phyloP scores from a whole-genome alignment of 2,113 vertebrate species.

The Aldabrachelys gigantea region DNA sequence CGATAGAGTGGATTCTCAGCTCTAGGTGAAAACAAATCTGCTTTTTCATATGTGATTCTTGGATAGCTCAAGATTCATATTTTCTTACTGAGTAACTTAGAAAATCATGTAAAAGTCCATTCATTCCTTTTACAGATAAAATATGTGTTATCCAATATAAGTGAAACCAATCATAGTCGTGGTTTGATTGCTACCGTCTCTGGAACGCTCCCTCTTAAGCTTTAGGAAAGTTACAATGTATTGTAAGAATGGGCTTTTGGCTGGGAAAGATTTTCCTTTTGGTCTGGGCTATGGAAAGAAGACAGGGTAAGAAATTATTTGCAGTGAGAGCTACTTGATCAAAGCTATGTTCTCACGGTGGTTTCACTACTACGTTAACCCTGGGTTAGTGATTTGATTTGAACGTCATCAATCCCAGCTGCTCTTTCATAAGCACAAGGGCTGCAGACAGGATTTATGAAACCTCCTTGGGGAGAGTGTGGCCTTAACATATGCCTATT shows the following conservation, averaged over 20 bases:
- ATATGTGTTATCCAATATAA: background rate
- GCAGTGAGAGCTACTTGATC: background rate
- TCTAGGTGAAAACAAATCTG: background rate
- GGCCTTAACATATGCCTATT: rapidly evolving
- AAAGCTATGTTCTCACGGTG: background rate
- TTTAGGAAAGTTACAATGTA: background rate
- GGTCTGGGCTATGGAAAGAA: background rate
- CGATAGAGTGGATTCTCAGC: background rate
- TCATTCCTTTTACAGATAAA: background rate
- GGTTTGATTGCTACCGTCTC: background rate
- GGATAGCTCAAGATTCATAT: background rate
- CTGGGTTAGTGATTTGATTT: background rate
- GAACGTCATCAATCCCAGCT: background rate
- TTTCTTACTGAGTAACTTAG: background rate
- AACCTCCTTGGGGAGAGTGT: background rate
- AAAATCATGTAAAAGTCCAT: background rate
- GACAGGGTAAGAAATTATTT: background rate
- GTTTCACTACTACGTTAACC: background rate
- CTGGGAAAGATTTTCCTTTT: background rate
- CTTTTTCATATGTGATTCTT: background rate
- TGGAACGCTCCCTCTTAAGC: background rate
- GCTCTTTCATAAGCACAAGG: background rate
- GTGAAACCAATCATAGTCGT: background rate
- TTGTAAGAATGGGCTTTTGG: background rate
- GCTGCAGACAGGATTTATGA: background rate